phyloP scores from a whole-genome alignment of 2,797 vertebrate species.

The Sebastiscus albofasciatus region DNA sequence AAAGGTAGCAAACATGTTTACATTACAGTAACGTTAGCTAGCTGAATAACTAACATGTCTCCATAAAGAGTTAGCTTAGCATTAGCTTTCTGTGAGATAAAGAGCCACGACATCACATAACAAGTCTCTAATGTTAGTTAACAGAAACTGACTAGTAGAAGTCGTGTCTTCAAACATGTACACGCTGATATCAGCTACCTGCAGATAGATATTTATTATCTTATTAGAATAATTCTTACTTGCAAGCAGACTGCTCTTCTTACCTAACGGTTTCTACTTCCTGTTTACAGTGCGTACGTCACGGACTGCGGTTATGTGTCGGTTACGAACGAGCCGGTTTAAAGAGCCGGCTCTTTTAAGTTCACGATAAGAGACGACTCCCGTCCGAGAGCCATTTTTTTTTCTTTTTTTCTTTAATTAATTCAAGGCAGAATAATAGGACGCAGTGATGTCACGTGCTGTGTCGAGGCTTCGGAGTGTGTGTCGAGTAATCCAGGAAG shows the following conservation, averaged over 20 bases:
- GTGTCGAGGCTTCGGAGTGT: too few species aligned
- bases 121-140: neutral
- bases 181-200: rapidly evolving
- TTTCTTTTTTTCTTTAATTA: too few species aligned
- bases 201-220: rapidly evolving
- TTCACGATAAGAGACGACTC: too few species aligned
- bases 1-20: neutral
- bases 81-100: constrained; percentile 43
- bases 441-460: too few species aligned
- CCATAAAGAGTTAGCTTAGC: constrained; percentile 56
- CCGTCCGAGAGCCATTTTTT: too few species aligned
- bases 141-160: neutral
- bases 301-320: constrained; percentile 43
- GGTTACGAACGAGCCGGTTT: rapidly evolving
- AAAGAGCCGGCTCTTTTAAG: too few species aligned
- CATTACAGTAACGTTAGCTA: neutral
- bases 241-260: neutral
- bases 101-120: neutral
- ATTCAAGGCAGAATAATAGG: too few species aligned
- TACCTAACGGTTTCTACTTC: constrained; percentile 47
- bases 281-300: constrained; percentile 76
- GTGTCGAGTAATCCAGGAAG: too few species aligned
- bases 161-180: rapidly evolving
- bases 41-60: neutral
- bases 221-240: neutral